Base-by-base conservation (phyloP, 2,113 vertebrate genomes). In the Saccopteryx leptura region DNA sequence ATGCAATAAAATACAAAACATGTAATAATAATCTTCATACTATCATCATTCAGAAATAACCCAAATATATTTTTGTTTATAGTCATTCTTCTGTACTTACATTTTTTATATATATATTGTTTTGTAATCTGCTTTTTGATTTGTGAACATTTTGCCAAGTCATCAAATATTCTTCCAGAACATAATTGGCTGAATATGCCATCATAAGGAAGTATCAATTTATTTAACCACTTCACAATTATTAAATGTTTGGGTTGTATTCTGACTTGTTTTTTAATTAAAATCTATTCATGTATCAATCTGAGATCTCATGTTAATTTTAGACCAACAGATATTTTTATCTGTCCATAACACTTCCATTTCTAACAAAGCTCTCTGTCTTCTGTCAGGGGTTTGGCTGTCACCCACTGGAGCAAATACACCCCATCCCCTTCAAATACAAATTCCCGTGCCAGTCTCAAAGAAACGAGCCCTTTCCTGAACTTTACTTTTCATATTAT, bases 241-340 rank as follows among this genome's bases (percentile, higher is more conserved):
- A 80, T 65, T 82, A 72, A 90, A 82, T 31, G 46, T 74, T 84
- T 66, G 71, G 46, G 1, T 71, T 82, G 61, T 50, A 15, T 78
- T 39, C 6, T 86, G 33, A 96, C 60, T 83, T 96, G 31, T 63
- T 17, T 7, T 60, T 72, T 75, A 89, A 72, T 87, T 96, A 92
- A 88, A 94, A 85, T 90, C 8, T 52, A 90, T 69, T 87, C 19
- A 23, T 60, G 5, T 26, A 60, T 80, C 48, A 86, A 23, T 65
- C 18, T 82, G 72, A 95, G 46, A 82, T 50, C 58, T 96, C 46
- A 39, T 46, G 66, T 83, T 91, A 91, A 89, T 86, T 86, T 88
- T 79, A 88, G 56, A 54, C 24, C 63, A 87, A 61, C 46, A 88
- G 52, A 91, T 96, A 90, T 69, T 94, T 93, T 58, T 50, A 65